These are phyloP conservation scores for Taenioides sp. DNA, from an alignment of 2,797 vertebrate species.

Conservation along the genomic window DNA sequence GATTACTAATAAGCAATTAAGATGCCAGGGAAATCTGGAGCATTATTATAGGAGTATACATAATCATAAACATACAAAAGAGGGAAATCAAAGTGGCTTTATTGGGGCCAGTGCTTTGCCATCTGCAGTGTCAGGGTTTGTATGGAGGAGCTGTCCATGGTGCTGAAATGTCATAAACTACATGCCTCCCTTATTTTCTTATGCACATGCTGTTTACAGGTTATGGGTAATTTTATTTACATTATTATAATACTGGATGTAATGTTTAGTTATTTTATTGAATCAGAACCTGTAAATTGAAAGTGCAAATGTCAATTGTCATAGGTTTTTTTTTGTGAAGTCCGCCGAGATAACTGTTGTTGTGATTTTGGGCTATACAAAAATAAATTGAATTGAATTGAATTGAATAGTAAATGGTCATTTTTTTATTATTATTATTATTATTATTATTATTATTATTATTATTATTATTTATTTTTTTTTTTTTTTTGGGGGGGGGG, in stretches of 20 bases:
- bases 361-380: no score
- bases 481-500: no score
- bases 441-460: no score
- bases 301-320: background rate
- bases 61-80: background rate
- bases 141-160: conserved; percentile 49
- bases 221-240: background rate
- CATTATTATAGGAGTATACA: background rate
- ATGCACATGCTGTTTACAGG: background rate
- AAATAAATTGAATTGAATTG: no score
- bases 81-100: conserved; percentile 10
- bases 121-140: background rate
- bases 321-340: no score
- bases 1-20: conserved; percentile 19
- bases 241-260: background rate
- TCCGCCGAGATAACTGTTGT: no score
- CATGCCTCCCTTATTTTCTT: background rate
- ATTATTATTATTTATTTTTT: no score
- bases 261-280: background rate
- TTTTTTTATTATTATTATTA: no score
- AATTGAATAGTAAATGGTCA: no score
- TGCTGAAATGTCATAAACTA: conserved; percentile 50
- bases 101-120: background rate
- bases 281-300: background rate
- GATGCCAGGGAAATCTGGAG: background rate